Base-by-base conservation (phyloP, 2,888 invertebrate genomes). In the Acleris cristana region DNA sequence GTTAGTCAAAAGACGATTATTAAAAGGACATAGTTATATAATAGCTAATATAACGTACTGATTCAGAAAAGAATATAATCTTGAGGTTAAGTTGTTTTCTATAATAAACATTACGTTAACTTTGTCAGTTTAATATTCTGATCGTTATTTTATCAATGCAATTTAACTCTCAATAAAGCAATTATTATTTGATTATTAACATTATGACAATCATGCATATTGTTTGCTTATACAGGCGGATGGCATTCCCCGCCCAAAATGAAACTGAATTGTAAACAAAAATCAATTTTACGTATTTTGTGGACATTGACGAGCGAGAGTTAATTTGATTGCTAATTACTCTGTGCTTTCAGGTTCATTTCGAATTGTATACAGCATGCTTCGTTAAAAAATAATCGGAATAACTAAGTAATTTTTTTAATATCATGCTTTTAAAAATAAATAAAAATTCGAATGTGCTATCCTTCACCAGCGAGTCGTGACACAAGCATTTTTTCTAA, bases 211-310 rank as follows among this genome's bases (percentile, higher is more conserved):
- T 54, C 45, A 65, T 54, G 53, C 53, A 48, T 30, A 62, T 62
- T 62, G 54, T 62, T 62, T 62, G 48, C 44, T 48, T 30, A 30
- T 45, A 21, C 23, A 45, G 21, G 53, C 18, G 26, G 58, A 16
- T 59, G 59, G 59, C 59, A 23, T 65, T 51, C 30, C 14, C 57
- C 21, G 40, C 57, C 21, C 45, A 54, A 65, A 59, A 65, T 54
- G 30, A 30, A n/a, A 57, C 52, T 45, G 19, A 30, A 53, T 58
- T 65, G 48, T 48, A 65, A 65, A 65, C 59, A 59, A 59, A 65
- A 54, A 34, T 54, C 34, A 54, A 21, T 65, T 62, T 34, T 30
- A 49, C 58, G 48, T 30, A 65, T 54, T 26, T 45, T 18, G 52
- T 18, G 30, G 26, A 54, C 64, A 16, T 34, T 34, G 26, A 18